A percentile compares a stretch with the other conserved stretches of the same genome.
Evolutionary conservation across 2,113 vertebrate genomes (phyloP).

Genomic region (Prinia subflava): DNA sequence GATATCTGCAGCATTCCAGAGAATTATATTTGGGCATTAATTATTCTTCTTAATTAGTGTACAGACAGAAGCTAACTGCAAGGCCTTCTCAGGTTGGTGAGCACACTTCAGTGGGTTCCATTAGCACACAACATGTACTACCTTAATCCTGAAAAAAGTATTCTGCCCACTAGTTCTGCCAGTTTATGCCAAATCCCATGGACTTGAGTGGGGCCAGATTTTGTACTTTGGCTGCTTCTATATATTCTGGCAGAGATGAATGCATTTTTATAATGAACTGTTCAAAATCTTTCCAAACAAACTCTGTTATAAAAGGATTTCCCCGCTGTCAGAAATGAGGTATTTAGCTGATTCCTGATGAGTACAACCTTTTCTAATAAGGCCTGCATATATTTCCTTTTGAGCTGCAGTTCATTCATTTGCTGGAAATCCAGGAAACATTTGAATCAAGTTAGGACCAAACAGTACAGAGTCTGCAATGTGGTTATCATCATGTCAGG

Average conservation of each 20-base stretch:
- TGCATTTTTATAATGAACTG: conserved; percentile 16
- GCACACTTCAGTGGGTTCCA: neutral
- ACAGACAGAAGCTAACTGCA: neutral
- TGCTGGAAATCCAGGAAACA: conserved; percentile 36
- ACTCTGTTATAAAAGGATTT: conserved; percentile 36
- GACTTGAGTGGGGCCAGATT: neutral
- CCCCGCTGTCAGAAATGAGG: neutral
- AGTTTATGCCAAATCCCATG: neutral
- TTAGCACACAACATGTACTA: neutral
- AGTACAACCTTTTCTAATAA: conserved; percentile 25
- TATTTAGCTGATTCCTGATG: neutral
- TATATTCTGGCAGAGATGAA: conserved; percentile 1
- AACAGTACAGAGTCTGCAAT: neutral
- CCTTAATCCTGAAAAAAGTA: neutral
- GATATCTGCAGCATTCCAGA: conserved; percentile 37
- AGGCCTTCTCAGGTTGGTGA: neutral
- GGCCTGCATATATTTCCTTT: conserved; percentile 30
- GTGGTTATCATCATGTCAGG: conserved; percentile 28
- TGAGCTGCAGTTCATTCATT: conserved; percentile 5
- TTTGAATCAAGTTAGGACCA: conserved; percentile 21
- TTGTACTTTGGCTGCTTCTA: neutral
- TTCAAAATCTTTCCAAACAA: conserved; percentile 32
- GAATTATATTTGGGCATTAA: conserved; percentile 17
- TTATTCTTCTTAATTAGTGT: neutral
- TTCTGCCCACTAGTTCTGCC: conserved; percentile 2